These are phyloP conservation scores for Macroteleia sp. DNA, from an alignment of 2,888 invertebrate genomes.

Conservation along the genomic window DNA sequence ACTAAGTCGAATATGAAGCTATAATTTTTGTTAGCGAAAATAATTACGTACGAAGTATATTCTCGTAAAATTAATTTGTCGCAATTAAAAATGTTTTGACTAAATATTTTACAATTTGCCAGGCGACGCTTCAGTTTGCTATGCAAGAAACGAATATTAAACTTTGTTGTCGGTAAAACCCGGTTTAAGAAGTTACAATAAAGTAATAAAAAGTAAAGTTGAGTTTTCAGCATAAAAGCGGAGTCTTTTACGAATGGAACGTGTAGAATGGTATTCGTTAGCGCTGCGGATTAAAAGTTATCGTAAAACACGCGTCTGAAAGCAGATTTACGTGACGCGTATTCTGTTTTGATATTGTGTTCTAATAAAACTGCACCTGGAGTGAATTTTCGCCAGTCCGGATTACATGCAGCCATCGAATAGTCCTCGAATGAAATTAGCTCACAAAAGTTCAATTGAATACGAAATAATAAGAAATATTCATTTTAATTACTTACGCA, in stretches of 20 bases:
- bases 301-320: constrained; percentile 54
- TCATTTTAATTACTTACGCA: constrained; percentile 12
- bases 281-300: constrained; percentile 55
- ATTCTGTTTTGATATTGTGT: constrained; percentile 30
- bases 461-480: no score
- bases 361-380: constrained; percentile 17
- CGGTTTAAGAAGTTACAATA: constrained; percentile 47
- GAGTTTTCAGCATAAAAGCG: constrained; percentile 51
- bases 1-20: no score
- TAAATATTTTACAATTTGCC: constrained; percentile 1
- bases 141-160: constrained; percentile 38
- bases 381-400: constrained; percentile 7
- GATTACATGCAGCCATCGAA: background rate
- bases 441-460: no score
- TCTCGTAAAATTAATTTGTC: no score
- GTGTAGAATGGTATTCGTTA: constrained; percentile 52
- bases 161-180: constrained; percentile 28
- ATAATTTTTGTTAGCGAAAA: no score
- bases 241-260: constrained; percentile 46
- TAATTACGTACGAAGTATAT: no score
- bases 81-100: constrained; percentile 19
- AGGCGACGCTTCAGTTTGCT: constrained; percentile 1
- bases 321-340: constrained; percentile 51
- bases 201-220: constrained; percentile 55
- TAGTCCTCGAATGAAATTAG: background rate